Evolutionary conservation across 2,797 vertebrate genomes (phyloP).

Genomic region (Lacerta bilineata): DNA sequence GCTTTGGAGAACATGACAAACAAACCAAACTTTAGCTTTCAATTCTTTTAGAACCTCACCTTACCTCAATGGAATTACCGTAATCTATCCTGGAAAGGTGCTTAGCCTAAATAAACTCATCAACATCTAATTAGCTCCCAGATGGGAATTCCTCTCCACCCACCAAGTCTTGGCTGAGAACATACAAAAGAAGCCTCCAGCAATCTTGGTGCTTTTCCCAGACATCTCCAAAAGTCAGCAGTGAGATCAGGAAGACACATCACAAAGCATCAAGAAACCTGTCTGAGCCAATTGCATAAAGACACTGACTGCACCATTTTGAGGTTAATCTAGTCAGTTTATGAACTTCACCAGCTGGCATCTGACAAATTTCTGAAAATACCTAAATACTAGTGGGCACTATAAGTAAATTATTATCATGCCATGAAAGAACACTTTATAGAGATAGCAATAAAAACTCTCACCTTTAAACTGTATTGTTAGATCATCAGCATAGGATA

Average conservation of each 20-base stretch:
- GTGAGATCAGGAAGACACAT: background rate
- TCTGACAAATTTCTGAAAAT: slow-evolving; percentile 18
- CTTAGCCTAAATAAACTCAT: slow-evolving; percentile 18
- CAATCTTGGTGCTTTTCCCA: background rate
- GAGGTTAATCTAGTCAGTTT: background rate
- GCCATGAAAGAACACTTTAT: background rate
- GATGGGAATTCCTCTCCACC: slow-evolving; percentile 12
- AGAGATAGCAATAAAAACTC: background rate
- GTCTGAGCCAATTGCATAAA: background rate
- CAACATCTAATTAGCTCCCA: slow-evolving; percentile 10
- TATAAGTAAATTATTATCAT: slow-evolving; percentile 13
- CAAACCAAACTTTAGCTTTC: background rate
- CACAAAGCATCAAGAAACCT: background rate
- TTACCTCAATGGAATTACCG: background rate
- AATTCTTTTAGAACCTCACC: slow-evolving; percentile 1
- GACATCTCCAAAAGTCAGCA: background rate
- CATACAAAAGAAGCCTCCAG: background rate
- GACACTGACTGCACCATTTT: background rate
- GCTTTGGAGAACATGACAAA: background rate
- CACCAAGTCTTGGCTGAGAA: slow-evolving; percentile 1
- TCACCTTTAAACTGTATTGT: background rate
- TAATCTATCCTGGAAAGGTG: background rate
- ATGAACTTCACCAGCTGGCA: background rate
- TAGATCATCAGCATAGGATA: background rate
- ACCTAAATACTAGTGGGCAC: background rate